Conservation (phyloP, 2,113 vertebrate species). For the Stictonetta naevosa region DNA sequence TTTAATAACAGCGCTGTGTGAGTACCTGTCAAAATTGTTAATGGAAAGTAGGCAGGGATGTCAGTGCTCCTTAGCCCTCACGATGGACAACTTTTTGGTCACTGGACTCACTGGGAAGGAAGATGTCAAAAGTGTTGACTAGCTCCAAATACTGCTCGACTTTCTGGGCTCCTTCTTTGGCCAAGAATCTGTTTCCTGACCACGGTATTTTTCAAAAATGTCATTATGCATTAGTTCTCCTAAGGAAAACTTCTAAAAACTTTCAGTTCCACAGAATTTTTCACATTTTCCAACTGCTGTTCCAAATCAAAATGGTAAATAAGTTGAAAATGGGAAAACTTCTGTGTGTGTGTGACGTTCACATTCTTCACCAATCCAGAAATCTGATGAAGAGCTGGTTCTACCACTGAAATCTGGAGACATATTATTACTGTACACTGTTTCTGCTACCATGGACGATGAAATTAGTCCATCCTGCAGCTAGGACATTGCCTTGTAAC, state of each 20-base stretch:
- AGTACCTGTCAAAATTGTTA: background rate
- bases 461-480: background rate
- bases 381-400: background rate
- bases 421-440: background rate
- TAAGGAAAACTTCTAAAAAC: background rate
- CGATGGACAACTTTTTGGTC: background rate
- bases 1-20: slow-evolving; percentile 6
- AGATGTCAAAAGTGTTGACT: background rate
- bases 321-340: background rate
- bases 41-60: background rate
- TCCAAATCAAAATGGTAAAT: background rate
- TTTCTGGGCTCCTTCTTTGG: background rate
- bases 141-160: background rate
- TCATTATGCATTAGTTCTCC: background rate
- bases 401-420: background rate
- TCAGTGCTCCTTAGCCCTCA: background rate
- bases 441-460: background rate
- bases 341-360: background rate
- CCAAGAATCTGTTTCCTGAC: background rate
- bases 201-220: background rate
- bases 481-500: background rate
- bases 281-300: background rate
- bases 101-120: background rate
- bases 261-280: background rate
- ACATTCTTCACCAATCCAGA: background rate